These are phyloP conservation scores for Epinephelus fuscoguttatus DNA, from an alignment of 2,113 vertebrate species.

Conservation along the genomic window DNA sequence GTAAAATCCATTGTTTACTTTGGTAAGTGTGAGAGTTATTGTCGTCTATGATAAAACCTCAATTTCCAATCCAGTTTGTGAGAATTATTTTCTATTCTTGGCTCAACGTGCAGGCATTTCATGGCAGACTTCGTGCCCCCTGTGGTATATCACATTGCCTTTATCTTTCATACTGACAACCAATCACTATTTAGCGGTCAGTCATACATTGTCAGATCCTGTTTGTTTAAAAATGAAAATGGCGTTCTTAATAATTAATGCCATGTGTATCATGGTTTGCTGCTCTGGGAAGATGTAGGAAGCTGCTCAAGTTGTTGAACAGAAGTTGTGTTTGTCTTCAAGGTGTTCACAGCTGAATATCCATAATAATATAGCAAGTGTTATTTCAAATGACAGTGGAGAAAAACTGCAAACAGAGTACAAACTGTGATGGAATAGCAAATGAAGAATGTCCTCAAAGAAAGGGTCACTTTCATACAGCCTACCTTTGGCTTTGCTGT, in stretches of 20 bases:
- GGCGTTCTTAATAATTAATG: conserved; percentile 59
- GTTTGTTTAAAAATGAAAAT: conserved; percentile 20
- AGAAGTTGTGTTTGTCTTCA: conserved; percentile 2
- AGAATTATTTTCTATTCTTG: background rate
- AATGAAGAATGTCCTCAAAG: conserved; percentile 36
- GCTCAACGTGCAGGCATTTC: background rate
- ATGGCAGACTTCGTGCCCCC: background rate
- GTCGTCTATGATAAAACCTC: conserved; percentile 6
- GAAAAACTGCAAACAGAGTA: conserved; percentile 34
- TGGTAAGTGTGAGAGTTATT: background rate
- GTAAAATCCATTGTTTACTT: conserved; percentile 46
- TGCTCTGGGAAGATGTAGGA: conserved; percentile 1
- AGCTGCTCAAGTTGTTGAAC: background rate
- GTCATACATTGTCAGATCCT: background rate
- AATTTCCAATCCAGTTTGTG: conserved; percentile 16
- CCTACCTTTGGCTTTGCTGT: conserved; percentile 11
- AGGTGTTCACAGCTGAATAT: conserved; percentile 30
- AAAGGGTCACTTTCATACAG: conserved; percentile 14
- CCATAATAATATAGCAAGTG: conserved; percentile 48
- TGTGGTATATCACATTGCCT: background rate
- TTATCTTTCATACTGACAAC: conserved; percentile 10
- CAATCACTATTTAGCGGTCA: conserved; percentile 4
- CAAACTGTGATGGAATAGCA: conserved; percentile 41
- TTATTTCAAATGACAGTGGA: conserved; percentile 46
- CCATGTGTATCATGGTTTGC: conserved; percentile 22